Base-by-base conservation (phyloP, 2,113 vertebrate species). In the Tetraodon nigroviridis region DNA sequence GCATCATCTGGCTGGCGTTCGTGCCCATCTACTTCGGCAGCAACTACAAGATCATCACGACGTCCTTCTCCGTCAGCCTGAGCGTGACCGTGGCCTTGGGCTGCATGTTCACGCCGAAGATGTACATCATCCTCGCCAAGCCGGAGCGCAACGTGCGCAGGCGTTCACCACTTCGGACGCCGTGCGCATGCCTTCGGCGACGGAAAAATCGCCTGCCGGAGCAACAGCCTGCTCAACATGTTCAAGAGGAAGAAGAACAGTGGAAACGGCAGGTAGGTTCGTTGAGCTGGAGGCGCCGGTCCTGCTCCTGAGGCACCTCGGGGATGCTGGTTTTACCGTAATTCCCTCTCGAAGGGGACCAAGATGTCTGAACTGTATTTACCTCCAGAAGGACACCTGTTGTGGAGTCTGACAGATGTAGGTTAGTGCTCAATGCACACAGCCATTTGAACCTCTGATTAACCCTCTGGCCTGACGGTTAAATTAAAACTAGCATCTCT, bases 31-130 rank as follows among this genome's bases (percentile, higher is more conserved):
- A 99, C 86, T 99, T 99, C 1, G 97, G 97, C 58, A 95, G 93
- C 92, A 97, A 98, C 91, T 99, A 99, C 87, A 98, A 99, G 89
- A 98, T 98, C 88, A 98, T 99, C 86, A 99, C 96, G 2, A 99
- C 95, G 3, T 97, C 95, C 61, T 98, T 99, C 61, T 97, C 96
- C 0, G 97, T 98, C 40, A 99, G 97, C 85, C 91, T 99, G 67
- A 99, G 97, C 0, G 94, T 98, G 59, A 98, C 97, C 1, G 97
- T 99, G 51, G 97, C 97, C 0, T 81, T 99, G 90, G 94, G 97
- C 67, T 99, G 97, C 78, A 99, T 99, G 97, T 99, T 99, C 90
- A 95, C 94, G 0, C 97, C 97, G 45, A 99, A 99, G 88, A 97
- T 99, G 92, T 99, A 99, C 88, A 97, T 99, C 84, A 99, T 99